Evolutionary conservation across 2,888 invertebrate species (phyloP).

Genomic region (Catocala fraxini): DNA sequence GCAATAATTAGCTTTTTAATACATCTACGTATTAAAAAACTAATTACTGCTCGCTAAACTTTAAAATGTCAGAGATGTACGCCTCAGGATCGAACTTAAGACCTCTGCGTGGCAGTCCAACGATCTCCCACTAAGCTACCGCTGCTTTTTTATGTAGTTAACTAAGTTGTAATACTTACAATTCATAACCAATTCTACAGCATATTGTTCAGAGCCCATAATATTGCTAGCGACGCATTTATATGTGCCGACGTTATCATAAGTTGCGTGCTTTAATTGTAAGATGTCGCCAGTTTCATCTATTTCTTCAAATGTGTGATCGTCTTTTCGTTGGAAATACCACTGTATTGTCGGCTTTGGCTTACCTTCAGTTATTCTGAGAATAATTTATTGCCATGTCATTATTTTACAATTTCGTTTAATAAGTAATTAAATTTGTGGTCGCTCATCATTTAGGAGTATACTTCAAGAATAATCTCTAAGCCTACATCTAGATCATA

Average conservation of each 20-base stretch:
- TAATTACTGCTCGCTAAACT: too few species aligned
- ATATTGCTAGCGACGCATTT: slow-evolving; percentile 57
- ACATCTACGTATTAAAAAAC: not conserved
- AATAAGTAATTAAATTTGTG: too few species aligned
- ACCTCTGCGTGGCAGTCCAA: too few species aligned
- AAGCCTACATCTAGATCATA: too few species aligned
- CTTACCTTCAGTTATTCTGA: slow-evolving; percentile 50
- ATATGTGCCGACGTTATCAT: slow-evolving; percentile 50
- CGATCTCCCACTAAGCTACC: too few species aligned
- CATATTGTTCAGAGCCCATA: slow-evolving; percentile 50
- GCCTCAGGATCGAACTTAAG: too few species aligned
- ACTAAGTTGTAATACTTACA: slow-evolving; percentile 52
- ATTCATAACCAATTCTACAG: slow-evolving; percentile 53
- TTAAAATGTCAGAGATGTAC: too few species aligned
- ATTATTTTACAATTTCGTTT: not conserved
- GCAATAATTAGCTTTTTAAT: too few species aligned
- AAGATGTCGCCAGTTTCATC: slow-evolving; percentile 32
- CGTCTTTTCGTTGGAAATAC: slow-evolving; percentile 40
- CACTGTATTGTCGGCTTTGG: slow-evolving; percentile 58
- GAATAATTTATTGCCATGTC: not conserved
- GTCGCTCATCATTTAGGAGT: too few species aligned
- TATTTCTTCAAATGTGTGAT: slow-evolving; percentile 17
- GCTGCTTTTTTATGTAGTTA: too few species aligned
- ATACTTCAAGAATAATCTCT: too few species aligned
- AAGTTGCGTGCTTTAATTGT: slow-evolving; percentile 31